Evolutionary conservation across 1,140 invertebrate species (phyloP).

Genomic region (Plectrocnemia conspersa): DNA sequence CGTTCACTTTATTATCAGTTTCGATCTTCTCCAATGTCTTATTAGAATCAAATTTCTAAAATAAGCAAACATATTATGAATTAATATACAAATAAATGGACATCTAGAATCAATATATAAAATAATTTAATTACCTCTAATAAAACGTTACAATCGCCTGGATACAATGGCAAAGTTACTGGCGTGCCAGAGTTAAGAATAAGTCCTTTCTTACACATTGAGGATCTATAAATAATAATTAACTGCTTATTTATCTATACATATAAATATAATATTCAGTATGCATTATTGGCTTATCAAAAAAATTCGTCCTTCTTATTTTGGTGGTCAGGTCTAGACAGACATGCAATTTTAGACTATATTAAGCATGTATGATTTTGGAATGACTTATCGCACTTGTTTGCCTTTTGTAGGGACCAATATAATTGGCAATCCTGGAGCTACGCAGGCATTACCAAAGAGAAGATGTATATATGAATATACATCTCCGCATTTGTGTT

Average conservation of each 20-base stretch:
- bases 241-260: slow-evolving; percentile 2
- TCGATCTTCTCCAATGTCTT: slow-evolving; percentile 14
- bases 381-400: no score
- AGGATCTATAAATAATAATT: slow-evolving; percentile 54
- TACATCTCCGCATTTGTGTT: no score
- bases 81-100: background rate
- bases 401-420: no score
- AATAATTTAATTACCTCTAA: slow-evolving; percentile 14
- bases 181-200: slow-evolving; percentile 69
- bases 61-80: slow-evolving; percentile 3
- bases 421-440: no score
- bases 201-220: slow-evolving; percentile 71
- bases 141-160: slow-evolving; percentile 65
- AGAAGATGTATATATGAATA: no score
- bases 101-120: background rate
- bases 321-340: no score
- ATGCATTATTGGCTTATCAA: no score
- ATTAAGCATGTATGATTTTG: no score
- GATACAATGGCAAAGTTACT: slow-evolving; percentile 65
- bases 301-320: no score
- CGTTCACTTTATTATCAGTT: slow-evolving; percentile 30
- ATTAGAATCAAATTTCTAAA: slow-evolving; percentile 16
- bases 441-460: no score
- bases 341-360: no score
- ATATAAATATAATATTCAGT: no score